phyloP scores from a whole-genome alignment of 1,140 invertebrate species.

The Drosophila trapezifrons region DNA sequence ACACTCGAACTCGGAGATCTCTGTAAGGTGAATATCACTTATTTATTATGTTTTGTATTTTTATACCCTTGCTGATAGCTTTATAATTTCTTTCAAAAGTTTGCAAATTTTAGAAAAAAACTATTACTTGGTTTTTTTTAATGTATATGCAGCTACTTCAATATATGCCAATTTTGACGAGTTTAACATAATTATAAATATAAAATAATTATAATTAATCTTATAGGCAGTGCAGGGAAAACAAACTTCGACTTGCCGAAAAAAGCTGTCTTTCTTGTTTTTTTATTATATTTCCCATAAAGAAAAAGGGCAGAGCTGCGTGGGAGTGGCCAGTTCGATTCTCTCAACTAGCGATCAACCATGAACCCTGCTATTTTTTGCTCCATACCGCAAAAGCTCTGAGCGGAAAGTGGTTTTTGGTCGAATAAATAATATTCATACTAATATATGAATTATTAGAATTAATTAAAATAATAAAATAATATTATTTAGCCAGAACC shows the following conservation, averaged over 20 bases:
- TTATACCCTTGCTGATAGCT: background rate
- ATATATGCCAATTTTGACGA: no score
- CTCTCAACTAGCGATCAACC: constrained; percentile 50
- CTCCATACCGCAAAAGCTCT: background rate
- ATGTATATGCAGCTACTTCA: no score
- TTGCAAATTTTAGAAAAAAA: no score
- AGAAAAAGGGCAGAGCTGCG: constrained; percentile 60
- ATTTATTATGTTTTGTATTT: background rate
- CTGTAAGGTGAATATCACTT: constrained; percentile 35
- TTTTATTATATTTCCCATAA: constrained; percentile 8
- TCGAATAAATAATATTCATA: background rate
- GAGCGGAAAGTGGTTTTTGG: background rate
- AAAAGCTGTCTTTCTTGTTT: background rate
- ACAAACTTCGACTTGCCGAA: no score
- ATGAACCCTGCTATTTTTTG: constrained; percentile 50
- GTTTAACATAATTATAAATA: no score
- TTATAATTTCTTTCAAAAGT: no score
- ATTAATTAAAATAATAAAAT: no score
- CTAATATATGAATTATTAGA: no score
- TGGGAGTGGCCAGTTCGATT: constrained; percentile 60
- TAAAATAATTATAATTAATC: no score
- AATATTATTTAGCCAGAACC: no score
- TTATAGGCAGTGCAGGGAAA: background rate
- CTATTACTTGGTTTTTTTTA: no score
- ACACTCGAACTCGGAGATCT: constrained; percentile 44